Conservation (phyloP, 2,888 invertebrate species). For the Branchipolynoe longqiensis region DNA sequence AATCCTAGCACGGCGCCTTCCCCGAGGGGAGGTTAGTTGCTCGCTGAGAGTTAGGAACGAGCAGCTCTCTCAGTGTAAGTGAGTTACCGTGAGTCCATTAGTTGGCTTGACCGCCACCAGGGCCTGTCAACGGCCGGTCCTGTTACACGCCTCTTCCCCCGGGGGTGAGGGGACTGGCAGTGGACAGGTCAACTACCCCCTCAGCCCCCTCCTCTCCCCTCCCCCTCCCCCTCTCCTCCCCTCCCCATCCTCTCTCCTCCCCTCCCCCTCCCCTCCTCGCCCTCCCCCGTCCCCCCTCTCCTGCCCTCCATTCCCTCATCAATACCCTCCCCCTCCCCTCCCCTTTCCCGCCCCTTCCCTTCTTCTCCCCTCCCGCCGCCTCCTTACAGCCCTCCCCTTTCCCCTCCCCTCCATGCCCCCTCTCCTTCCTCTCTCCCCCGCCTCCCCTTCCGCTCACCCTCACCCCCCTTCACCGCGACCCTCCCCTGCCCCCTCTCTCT, state of each 20-base stretch:
- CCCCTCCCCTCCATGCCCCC: too few species aligned
- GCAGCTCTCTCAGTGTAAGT: slow-evolving; percentile 21
- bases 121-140: slow-evolving; percentile 4
- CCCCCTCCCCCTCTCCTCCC: neutral
- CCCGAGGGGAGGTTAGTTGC: too few species aligned
- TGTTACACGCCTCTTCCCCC: neutral
- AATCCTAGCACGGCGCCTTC: too few species aligned
- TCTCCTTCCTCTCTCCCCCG: too few species aligned
- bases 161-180: neutral
- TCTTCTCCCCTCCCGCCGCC: too few species aligned
- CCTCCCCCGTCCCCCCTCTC: neutral
- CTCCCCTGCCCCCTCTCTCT: too few species aligned
- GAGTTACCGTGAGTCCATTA: slow-evolving; percentile 37
- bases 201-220: too few species aligned
- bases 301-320: neutral
- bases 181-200: neutral
- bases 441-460: too few species aligned
- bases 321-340: too few species aligned
- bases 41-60: neutral
- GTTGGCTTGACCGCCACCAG: slow-evolving; percentile 13
- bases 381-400: too few species aligned
- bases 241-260: neutral
- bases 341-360: too few species aligned
- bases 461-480: too few species aligned
- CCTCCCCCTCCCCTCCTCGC: neutral